A percentile compares a stretch with the other conserved stretches of the same genome.
Conservation (phyloP, 2,888 invertebrate genomes). For the Xanthorhoe spadicearia region DNA sequence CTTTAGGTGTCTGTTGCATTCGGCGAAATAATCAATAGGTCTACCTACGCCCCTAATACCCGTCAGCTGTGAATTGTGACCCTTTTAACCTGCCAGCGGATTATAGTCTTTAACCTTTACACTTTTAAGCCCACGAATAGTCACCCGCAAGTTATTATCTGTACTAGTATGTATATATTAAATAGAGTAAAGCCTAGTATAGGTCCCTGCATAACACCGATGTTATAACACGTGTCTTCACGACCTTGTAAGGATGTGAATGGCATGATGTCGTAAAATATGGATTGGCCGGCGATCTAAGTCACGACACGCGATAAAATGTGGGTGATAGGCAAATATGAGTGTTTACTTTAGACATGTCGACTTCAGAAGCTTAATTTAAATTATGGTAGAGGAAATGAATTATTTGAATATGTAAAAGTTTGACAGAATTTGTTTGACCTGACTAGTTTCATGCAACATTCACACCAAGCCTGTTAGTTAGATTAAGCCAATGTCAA, state of each 20-base stretch:
- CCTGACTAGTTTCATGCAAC: conserved; percentile 18
- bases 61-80: conserved; percentile 41
- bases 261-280: conserved; percentile 35
- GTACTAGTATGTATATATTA: neutral
- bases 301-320: conserved; percentile 33
- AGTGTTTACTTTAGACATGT: conserved; percentile 19
- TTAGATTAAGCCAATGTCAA: conserved; percentile 53
- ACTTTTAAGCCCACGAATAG: neutral
- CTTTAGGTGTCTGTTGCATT: conserved; percentile 18
- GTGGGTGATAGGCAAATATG: conserved; percentile 26
- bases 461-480: conserved; percentile 16
- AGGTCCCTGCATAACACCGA: conserved; percentile 33
- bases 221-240: conserved; percentile 27
- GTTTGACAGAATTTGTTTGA: conserved; percentile 12
- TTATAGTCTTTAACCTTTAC: conserved; percentile 13
- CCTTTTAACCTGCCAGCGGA: conserved; percentile 26
- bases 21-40: conserved; percentile 36
- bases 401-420: no score
- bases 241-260: conserved; percentile 34
- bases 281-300: conserved; percentile 30
- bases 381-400: neutral
- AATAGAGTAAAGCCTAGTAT: conserved; percentile 23
- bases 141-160: neutral
- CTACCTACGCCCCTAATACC: conserved; percentile 23
- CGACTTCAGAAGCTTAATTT: conserved; percentile 11